Base-by-base conservation (phyloP, 2,113 vertebrate genomes). In the Accipiter virgatus region DNA sequence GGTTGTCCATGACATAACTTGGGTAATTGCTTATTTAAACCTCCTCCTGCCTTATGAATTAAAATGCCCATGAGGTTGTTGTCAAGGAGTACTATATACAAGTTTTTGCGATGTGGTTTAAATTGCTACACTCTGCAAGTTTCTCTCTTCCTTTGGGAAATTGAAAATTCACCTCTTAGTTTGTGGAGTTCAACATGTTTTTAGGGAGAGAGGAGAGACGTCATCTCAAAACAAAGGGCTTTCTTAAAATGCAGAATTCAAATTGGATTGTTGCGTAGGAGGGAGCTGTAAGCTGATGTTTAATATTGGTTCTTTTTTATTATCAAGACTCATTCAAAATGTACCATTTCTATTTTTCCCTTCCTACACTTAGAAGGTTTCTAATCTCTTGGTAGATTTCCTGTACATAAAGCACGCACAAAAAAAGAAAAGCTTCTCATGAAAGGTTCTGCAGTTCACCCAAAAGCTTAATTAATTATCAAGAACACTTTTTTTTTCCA, bases 401-500 rank as follows among this genome's bases (percentile, higher is more conserved):
- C 11, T 80, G 16, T 86, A 40, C 13, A 2, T 40, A 40, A 79
- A 78, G 9, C 15, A 9, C 8, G 6, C 31, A 25, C 13, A 23
- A 15, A 43, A 43, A 43, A 11, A 43, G 29, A n/a, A 62, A 50
- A 52, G 1, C 8, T 70, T 40, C 36, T 71, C 7, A 14, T 90
- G 18, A 56, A 81, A 67, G 11, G 66, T 47, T 65, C 6, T 73
- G 29, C 26, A 21, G 42, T 55, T 92, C 26, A 40, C 8, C 20
- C 23, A 61, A 50, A 86, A 80, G 9, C 15, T 70, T 73, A 86
- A 34, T 8, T 61, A 56, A n/a, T 91, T 77, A 65, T 80, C 18
- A 87, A 73, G 62, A 71, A 34, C 4, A 3, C 8, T 25, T 78
- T n/a, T 19, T 68, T 25, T 47, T 61, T 21, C 18, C 95, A 99